phyloP scores from a whole-genome alignment of 23 tunicate genomes.

The Oikopleura dioica region DNA sequence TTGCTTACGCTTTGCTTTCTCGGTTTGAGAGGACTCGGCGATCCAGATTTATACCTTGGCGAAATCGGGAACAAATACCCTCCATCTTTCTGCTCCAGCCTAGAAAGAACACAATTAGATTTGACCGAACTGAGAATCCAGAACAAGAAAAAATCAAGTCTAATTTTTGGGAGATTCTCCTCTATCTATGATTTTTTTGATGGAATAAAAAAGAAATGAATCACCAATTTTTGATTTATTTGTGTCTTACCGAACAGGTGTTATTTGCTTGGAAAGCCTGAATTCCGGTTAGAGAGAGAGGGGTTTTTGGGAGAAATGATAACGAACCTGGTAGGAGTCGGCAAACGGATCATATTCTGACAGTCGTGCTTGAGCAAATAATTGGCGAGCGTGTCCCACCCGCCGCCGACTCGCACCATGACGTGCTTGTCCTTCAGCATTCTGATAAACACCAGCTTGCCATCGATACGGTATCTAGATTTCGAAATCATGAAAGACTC shows the following conservation, averaged over 20 bases:
- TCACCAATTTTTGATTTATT: neutral
- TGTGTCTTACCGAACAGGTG: neutral
- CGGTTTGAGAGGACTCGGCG: too few relatives aligned
- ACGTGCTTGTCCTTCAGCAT: slow-evolving; percentile 16
- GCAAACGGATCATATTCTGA: neutral
- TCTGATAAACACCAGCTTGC: slow-evolving; percentile 38
- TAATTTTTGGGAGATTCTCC: neutral
- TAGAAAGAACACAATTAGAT: neutral
- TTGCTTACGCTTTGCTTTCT: too few relatives aligned
- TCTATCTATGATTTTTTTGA: too few relatives aligned
- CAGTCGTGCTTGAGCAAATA: slow-evolving; percentile 7
- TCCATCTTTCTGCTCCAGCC: slow-evolving; percentile 6
- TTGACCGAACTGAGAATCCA: neutral
- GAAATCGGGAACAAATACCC: slow-evolving; percentile 5
- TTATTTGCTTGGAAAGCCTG: neutral
- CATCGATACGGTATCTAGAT: slow-evolving; percentile 34
- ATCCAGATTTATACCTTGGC: neutral
- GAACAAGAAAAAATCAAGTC: neutral
- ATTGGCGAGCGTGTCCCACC: slow-evolving; percentile 12
- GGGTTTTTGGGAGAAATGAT: neutral
- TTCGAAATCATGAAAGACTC: too few relatives aligned
- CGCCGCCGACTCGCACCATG: slow-evolving; percentile 9
- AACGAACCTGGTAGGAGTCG: slow-evolving; percentile 1
- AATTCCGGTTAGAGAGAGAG: neutral
- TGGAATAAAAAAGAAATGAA: too few relatives aligned